Evolutionary conservation across 2,113 vertebrate species (phyloP), one percentile per base, ranked within the genome.

Genomic region (Antechinus flavipes): DNA sequence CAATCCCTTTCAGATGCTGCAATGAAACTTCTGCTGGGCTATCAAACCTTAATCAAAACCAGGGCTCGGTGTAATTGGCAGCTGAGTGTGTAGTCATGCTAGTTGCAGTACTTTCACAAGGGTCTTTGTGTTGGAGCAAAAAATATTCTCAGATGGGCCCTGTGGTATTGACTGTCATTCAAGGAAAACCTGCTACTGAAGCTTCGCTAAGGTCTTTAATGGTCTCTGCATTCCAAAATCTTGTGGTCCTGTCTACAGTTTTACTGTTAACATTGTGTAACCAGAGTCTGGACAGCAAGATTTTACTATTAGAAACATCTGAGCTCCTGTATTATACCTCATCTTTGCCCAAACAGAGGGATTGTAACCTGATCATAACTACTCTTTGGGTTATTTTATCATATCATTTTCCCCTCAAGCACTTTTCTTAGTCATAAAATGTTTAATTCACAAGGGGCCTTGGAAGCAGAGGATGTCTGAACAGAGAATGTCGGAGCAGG

Each of bases 381-480:
- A 0, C 49, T 55, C 61, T 76, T 2, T 5, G 22, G 0, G 0
- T 0, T 2, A 49, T 4, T 0, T 50, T 68, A 84, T 68, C 46
- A 19, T 1, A 52, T 49, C 95, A 55, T 95, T 95, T 68, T 68
- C 7, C 68, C 68, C 35, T 84, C n/a, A 42, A 42, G 68, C 19
- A 23, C 68, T 84, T 23, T 84, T 84, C 68, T 84, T 42, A 84
- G 68, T n/a, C 68, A n/a, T 76, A 76, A 76, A 76, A 76, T 76
- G 68, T 42, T n/a, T 42, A 19, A 84, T 22, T 84, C 68, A 84
- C 19, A 84, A 84, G 68, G 68, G n/a, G 68, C 35, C 68, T n/a
- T 84, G n/a, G 68, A 84, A 84, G 68, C 16, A 84, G 6, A 84
- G 68, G 23, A 84, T 84, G 68, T 84, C 35, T 7, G 68, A 84